These are phyloP conservation scores for Cheilosia impressa DNA, from an alignment of 2,888 invertebrate genomes.

Conservation along the genomic window DNA sequence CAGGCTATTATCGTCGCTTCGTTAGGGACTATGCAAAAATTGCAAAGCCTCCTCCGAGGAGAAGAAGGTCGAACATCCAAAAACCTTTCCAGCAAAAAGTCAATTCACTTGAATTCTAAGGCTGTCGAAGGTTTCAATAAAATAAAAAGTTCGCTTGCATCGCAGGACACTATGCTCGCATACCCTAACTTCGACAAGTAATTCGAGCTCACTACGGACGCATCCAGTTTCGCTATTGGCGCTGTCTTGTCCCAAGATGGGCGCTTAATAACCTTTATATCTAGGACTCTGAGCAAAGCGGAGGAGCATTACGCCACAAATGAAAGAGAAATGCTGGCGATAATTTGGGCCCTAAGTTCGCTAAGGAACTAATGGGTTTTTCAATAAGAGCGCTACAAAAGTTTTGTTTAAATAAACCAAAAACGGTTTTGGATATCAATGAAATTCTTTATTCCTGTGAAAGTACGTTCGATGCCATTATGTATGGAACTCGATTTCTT, in stretches of 20 bases:
- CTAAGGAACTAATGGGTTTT: constrained; percentile 8
- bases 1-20: no score
- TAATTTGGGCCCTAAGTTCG: constrained; percentile 8
- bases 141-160: constrained; percentile 7
- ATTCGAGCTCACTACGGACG: constrained; percentile 31
- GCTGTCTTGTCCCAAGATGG: not conserved
- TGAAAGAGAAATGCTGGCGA: no score
- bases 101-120: constrained; percentile 9
- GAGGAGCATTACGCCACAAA: constrained; percentile 16
- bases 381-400: no score
- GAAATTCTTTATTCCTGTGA: no score
- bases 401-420: no score
- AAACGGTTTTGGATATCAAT: no score
- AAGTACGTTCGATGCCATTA: no score
- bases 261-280: constrained; percentile 17
- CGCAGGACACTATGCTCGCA: constrained; percentile 18
- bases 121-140: constrained; percentile 8
- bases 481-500: no score
- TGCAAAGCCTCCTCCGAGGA: not conserved
- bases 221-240: not conserved
- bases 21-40: no score
- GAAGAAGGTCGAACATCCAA: constrained; percentile 35
- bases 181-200: constrained; percentile 25
- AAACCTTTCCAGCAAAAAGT: constrained; percentile 23
- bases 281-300: constrained; percentile 17